Base-by-base conservation (phyloP, 2,113 vertebrate species). In the Anthoscopus minutus region DNA sequence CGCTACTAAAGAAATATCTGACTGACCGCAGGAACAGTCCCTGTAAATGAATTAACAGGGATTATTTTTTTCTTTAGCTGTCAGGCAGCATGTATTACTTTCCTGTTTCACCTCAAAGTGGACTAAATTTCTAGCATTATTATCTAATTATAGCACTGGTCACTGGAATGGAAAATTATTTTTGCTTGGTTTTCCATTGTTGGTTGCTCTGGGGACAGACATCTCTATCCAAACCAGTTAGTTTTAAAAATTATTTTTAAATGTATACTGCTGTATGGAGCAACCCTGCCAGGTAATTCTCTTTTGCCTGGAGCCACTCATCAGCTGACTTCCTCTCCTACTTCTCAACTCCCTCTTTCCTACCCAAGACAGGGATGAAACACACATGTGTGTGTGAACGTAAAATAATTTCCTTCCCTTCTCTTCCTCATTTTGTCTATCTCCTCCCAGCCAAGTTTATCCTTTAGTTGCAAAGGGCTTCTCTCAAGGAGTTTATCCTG, bases 91-190 rank as follows among this genome's bases (percentile, higher is more conserved):
- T 13, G 13, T 15, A 44, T 48, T 88, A 45, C 70, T 92, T 92
- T 79, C 81, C 87, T 20, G 8, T 74, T 95, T 90, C 56, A 88
- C 72, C 89, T 87, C 61, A 33, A 80, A 94, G 62, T 42, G 40
- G 78, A 56, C 69, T 42, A 72, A 44, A 69, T 85, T 92, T 95
- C 84, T 86, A 81, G n/a, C 28, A n/a, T 81, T 81, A 67, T 81
- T 71, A 81, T 88, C 65, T 92, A 91, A 94, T 92, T 94, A 89
- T 65, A 91, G 81, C 56, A 62, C 80, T 67, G 51, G 50, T 83
- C 64, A 66, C 60, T 89, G 70, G 56, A 81, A 65, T 72, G 78
- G 91, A 93, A 93, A 92, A 89, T 79, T 40, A 58, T 80, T 72
- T 48, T 78, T 93, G 48, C 86, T 74, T 74, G n/a, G 37, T 90